phyloP scores from a whole-genome alignment of 2,797 vertebrate genomes.

The Acanthurus leucopareius region DNA sequence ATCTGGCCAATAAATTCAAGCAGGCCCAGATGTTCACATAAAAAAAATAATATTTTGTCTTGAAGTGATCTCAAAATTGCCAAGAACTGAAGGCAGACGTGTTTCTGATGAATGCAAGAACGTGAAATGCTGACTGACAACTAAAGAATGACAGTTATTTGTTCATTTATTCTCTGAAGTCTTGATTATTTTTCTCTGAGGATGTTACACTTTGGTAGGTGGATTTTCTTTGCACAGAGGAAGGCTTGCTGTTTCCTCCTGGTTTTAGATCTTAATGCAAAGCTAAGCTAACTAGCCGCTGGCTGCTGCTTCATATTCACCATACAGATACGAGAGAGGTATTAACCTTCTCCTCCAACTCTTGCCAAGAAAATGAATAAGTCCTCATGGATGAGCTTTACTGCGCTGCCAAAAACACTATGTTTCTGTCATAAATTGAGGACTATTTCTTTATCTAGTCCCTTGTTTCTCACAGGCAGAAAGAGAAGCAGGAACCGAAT shows the following conservation, averaged over 20 bases:
- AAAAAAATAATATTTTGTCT: slow-evolving; percentile 10
- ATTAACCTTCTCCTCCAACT: neutral
- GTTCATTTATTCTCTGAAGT: slow-evolving; percentile 17
- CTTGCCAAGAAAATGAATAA: neutral
- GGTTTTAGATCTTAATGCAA: neutral
- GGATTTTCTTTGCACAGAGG: neutral
- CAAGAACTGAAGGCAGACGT: slow-evolving; percentile 46
- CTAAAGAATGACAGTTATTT: slow-evolving; percentile 41
- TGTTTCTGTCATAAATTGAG: neutral
- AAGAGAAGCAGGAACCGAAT: slow-evolving; percentile 6
- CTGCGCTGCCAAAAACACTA: neutral
- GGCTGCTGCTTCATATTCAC: neutral
- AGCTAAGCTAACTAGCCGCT: neutral
- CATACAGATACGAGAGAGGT: neutral
- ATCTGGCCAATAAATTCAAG: slow-evolving; percentile 80
- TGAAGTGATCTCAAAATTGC: slow-evolving; percentile 18
- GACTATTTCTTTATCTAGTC: neutral
- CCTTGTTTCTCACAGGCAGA: slow-evolving; percentile 21
- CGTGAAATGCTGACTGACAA: slow-evolving; percentile 44
- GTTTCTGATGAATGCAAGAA: slow-evolving; percentile 66
- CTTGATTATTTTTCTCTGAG: neutral
- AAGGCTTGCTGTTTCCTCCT: neutral
- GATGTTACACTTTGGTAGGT: neutral
- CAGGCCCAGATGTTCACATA: slow-evolving; percentile 76
- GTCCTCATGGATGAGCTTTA: neutral